phyloP scores from a whole-genome alignment of 1,140 invertebrate species.

The Schmidtea mediterranea region DNA sequence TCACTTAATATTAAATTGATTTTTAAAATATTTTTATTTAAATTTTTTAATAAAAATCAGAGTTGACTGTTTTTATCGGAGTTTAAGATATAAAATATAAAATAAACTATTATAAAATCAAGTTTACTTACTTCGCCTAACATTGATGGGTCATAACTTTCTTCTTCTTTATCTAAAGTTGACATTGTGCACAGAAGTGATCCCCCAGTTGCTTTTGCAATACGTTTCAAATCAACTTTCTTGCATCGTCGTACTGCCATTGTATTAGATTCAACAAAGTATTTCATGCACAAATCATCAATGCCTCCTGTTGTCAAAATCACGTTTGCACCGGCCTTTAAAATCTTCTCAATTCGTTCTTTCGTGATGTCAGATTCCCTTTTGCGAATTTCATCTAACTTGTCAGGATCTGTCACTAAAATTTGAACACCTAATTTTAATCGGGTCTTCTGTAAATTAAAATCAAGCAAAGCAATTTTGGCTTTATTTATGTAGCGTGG shows the following conservation, averaged over 20 bases:
- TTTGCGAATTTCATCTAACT: conserved; percentile 53
- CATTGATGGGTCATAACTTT: conserved; percentile 63
- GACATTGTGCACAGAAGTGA: conserved; percentile 63
- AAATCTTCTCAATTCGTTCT: conserved; percentile 78
- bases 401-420: conserved; percentile 67
- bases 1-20: no score
- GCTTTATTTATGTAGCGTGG: conserved; percentile 48
- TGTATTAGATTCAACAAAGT: conserved; percentile 80
- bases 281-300: conserved; percentile 92
- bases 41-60: no score
- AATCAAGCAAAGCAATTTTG: conserved; percentile 92
- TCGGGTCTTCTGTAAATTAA: conserved; percentile 72
- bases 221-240: conserved; percentile 68
- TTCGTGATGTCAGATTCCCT: conserved; percentile 88
- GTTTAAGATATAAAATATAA: no score
- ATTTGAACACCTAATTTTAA: conserved; percentile 97
- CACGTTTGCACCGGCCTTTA: conserved; percentile 74
- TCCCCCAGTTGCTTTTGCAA: conserved; percentile 84
- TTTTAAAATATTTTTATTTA: no score
- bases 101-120: no score
- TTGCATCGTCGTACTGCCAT: conserved; percentile 89
- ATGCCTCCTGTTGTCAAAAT: conserved; percentile 78
- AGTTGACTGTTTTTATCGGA: no score
- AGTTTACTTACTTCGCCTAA: conserved; percentile 34
- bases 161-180: conserved; percentile 77